Evolutionary conservation across 2,797 vertebrate species (phyloP), one percentile per base, ranked within the genome.

Genomic region (Darevskia mixta): DNA sequence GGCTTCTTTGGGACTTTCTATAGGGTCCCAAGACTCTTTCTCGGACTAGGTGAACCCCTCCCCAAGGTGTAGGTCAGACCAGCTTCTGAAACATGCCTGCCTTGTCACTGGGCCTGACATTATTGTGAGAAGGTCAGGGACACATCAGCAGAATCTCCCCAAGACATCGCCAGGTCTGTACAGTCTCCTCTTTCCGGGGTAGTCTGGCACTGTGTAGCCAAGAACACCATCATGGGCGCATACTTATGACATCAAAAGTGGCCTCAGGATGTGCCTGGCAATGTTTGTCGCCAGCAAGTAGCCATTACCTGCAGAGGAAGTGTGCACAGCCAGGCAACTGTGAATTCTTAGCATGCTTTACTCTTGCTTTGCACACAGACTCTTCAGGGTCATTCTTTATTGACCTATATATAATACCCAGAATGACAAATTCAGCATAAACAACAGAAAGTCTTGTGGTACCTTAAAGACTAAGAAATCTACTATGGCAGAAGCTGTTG

Each of bases 351-450:
- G 79, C 82, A 41, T 55, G 84, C 35, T 43, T 55, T 79, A 88
- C 86, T 64, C 67, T 91, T 90, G 27, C 41, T 88, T 67, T 0
- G 78, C 79, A 64, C 15, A 41, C 29, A 79, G 35, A 43, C 75
- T 80, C 35, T 92, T 88, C 11, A 0, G 35, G 88, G 81, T 20
- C 85, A 90, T 87, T 88, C 27, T 41, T 76, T 20, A 13, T 87
- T 27, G 67, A 38, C 84, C 80, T 27, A 11, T 13, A 32, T 66
- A n/a, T 18, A 55, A 73, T 11, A 32, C 66, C 9, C 69, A 43
- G 88, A 55, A 71, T 85, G 38, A 87, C 45, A 81, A 88, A 82
- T 38, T 35, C 41, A 78, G 84, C 61, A 88, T 89, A 64, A 64
- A 23, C 61, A 64, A 64, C 61, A 64, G 20, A 23, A 17, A 64